Base-by-base conservation (phyloP, 2,113 vertebrate genomes). In the Nyctereutes procyonoides region DNA sequence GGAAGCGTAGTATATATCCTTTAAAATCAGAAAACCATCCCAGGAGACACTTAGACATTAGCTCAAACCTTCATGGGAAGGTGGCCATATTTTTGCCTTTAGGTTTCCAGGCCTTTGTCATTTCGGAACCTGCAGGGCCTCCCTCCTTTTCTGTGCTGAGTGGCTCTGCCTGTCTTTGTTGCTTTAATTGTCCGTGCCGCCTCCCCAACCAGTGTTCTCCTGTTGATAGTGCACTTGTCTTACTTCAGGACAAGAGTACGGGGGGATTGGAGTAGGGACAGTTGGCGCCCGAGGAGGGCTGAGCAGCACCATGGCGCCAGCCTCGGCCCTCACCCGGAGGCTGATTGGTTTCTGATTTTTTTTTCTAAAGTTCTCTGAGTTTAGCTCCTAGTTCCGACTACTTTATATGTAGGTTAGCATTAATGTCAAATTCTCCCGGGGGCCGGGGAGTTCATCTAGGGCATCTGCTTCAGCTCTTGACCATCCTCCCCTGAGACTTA, bases 401-500 rank as follows among this genome's bases (percentile, higher is more conserved):
- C 48, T 84, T 51, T 9, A 58, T 81, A 51, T 28, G n/a, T 55
- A 56, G 71, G 16, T 53, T 79, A 94, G 92, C 56, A 9, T 65
- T 79, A 5, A 30, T n/a, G 51, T 88, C 89, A 93, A 92, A 8
- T 82, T 93, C 88, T 82, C 71, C 87, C 28, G 32, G 77, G 63
- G 85, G 60, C 43, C 55, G 32, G 38, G 88, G 85, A 92, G 55
- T 88, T 71, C 74, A 28, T 88, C 58, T 85, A 87, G 62, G 55
- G 88, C 62, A n/a, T 85, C 48, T 77, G 95, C 97, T 85, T 62
- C 0, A 56, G 88, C 95, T 87, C n/a, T 65, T 95, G 76, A 74
- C 77, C 35, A 20, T 22, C 20, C 67, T 90, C 32, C 0, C 5
- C 26, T 0, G 0, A 43, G 55, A 53, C 77, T 43, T 69, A 30